phyloP scores from a whole-genome alignment of 2,888 invertebrate genomes.

The Parnassius smintheus region DNA sequence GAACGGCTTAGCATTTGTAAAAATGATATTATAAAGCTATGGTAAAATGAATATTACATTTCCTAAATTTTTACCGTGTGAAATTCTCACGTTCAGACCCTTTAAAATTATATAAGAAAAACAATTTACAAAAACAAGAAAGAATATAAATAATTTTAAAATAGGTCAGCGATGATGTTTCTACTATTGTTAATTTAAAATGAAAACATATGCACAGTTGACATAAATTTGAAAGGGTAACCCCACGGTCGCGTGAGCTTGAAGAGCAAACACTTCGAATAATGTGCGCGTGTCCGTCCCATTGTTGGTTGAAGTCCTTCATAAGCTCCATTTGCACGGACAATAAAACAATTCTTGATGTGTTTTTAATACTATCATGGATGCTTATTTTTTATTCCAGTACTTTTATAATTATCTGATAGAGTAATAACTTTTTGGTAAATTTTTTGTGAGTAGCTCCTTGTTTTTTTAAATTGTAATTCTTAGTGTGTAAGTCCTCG shows the following conservation, averaged over 20 bases:
- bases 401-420: background rate
- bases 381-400: conserved; percentile 25
- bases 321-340: conserved; percentile 43
- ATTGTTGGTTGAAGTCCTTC: conserved; percentile 41
- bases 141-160: conserved; percentile 44
- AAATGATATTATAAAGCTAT: too few species aligned
- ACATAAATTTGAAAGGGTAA: conserved; percentile 47
- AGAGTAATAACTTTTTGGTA: background rate
- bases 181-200: conserved; percentile 54
- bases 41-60: too few species aligned
- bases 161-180: conserved; percentile 41
- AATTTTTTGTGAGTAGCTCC: background rate
- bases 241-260: conserved; percentile 26
- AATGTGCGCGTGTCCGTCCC: conserved; percentile 59
- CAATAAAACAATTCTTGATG: conserved; percentile 42
- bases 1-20: too few species aligned
- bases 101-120: conserved; percentile 33
- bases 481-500: too few species aligned
- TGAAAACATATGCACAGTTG: conserved; percentile 61
- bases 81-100: conserved; percentile 34
- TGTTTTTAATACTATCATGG: conserved; percentile 36
- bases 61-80: conserved; percentile 29
- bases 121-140: conserved; percentile 45
- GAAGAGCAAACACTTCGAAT: conserved; percentile 50
- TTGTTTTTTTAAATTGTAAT: too few species aligned